Percentiles rank a stretch among this genome's conserved stretches.
Conservation (phyloP, 2,888 invertebrate genomes). For the Pseudococcus jackbeardsleyi region DNA sequence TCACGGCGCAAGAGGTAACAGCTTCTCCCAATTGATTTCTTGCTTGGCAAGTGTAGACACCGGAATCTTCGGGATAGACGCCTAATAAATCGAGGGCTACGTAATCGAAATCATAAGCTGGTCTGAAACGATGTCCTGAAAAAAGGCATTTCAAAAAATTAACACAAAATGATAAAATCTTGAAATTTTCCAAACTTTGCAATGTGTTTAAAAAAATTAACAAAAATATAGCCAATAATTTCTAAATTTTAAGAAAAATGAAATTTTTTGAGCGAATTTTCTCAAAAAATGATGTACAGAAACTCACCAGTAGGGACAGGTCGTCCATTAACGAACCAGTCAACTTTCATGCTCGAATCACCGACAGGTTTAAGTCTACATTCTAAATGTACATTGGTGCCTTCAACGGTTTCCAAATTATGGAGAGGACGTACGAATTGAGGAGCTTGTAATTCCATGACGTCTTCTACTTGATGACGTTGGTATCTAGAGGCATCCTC, state of each 20-base stretch:
- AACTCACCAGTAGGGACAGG: constrained; percentile 87
- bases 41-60: constrained; percentile 95
- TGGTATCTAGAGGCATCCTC: constrained; percentile 84
- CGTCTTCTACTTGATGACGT: constrained; percentile 83
- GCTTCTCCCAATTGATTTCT: constrained; percentile 95
- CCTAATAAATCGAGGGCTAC: constrained; percentile 96
- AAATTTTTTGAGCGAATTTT: neutral
- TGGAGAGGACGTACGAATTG: constrained; percentile 89
- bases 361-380: constrained; percentile 92
- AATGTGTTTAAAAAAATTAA: neutral
- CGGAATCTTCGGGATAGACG: constrained; percentile 97
- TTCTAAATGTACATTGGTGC: constrained; percentile 92
- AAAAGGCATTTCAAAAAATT: neutral
- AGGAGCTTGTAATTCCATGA: constrained; percentile 86
- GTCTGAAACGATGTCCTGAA: constrained; percentile 81
- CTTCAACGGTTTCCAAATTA: constrained; percentile 90
- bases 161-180: neutral
- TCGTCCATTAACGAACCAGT: constrained; percentile 96
- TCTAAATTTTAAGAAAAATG: neutral
- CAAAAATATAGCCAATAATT: neutral
- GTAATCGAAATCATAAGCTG: constrained; percentile 96
- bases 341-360: constrained; percentile 91
- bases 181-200: neutral
- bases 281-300: neutral
- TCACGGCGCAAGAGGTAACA: constrained; percentile 90